phyloP scores from a whole-genome alignment of 1,140 invertebrate genomes.

The Drosophila melanica region DNA sequence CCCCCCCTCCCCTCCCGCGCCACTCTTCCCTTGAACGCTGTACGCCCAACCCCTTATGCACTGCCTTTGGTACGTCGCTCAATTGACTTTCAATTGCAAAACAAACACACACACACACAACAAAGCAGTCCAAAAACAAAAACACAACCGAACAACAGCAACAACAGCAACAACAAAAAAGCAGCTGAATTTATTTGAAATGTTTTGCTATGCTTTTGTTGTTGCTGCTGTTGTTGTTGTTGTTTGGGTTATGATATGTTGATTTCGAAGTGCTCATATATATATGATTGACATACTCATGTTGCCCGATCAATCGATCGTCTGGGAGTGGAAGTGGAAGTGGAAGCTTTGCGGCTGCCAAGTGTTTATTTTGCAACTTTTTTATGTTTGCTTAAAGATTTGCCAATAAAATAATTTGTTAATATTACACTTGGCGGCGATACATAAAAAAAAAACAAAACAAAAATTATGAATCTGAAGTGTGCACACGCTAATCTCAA shows the following conservation, averaged over 20 bases:
- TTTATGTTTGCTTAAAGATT: constrained; percentile 25
- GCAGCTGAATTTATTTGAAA: constrained; percentile 51
- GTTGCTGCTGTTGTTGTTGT: constrained; percentile 16
- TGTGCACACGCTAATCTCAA: constrained; percentile 26
- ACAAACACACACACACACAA: constrained; percentile 52
- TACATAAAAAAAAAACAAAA: too few species aligned
- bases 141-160: constrained; percentile 8
- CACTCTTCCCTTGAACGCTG: background rate
- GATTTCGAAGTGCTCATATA: constrained; percentile 30
- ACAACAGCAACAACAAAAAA: too few species aligned
- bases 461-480: constrained; percentile 18
- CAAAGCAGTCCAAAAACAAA: constrained; percentile 20
- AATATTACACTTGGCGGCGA: constrained; percentile 46
- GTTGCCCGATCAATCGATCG: constrained; percentile 42
- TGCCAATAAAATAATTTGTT: constrained; percentile 25
- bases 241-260: constrained; percentile 39
- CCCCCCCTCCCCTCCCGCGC: constrained; percentile 1
- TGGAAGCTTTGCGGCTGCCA: constrained; percentile 28
- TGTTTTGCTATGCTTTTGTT: constrained; percentile 12
- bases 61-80: constrained; percentile 19
- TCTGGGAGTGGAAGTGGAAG: constrained; percentile 44
- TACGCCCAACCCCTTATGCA: background rate
- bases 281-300: constrained; percentile 52
- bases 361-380: constrained; percentile 41
- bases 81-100: constrained; percentile 70